phyloP scores from a whole-genome alignment of 2,113 vertebrate species.

The Coryphaenoides rupestris region DNA sequence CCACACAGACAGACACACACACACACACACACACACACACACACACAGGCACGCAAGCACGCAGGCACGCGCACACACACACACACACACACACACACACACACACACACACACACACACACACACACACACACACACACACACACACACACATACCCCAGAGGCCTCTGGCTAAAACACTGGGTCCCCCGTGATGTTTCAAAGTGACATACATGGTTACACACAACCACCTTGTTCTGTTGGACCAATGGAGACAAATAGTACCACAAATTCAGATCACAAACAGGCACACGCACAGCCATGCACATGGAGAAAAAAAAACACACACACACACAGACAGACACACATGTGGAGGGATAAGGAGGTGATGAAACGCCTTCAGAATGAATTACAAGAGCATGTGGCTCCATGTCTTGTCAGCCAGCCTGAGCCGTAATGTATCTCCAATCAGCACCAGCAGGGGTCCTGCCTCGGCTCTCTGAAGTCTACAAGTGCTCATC shows the following conservation, averaged over 20 bases:
- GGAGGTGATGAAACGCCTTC: too few relatives aligned
- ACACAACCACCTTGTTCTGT: background rate
- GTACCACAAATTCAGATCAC: background rate
- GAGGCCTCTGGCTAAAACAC: background rate
- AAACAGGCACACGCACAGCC: background rate
- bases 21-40: conserved; percentile 10
- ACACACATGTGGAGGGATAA: background rate
- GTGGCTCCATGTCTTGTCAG: too few relatives aligned
- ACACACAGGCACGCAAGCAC: conserved; percentile 4
- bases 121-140: conserved; percentile 13
- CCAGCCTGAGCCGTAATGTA: too few relatives aligned
- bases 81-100: background rate
- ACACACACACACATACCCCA: background rate
- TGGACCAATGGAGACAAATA: background rate
- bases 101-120: background rate
- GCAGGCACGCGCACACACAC: conserved; percentile 1
- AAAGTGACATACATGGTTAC: conserved; percentile 5
- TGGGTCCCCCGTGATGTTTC: background rate
- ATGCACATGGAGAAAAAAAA: background rate
- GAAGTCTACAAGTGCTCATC: too few relatives aligned
- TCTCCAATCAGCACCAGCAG: too few relatives aligned
- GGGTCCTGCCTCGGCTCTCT: too few relatives aligned
- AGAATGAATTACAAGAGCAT: too few relatives aligned
- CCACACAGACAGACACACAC: conserved; percentile 19
- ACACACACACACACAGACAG: background rate